phyloP scores from a whole-genome alignment of 2,113 vertebrate genomes.

The Ictidomys tridecemlineatus region DNA sequence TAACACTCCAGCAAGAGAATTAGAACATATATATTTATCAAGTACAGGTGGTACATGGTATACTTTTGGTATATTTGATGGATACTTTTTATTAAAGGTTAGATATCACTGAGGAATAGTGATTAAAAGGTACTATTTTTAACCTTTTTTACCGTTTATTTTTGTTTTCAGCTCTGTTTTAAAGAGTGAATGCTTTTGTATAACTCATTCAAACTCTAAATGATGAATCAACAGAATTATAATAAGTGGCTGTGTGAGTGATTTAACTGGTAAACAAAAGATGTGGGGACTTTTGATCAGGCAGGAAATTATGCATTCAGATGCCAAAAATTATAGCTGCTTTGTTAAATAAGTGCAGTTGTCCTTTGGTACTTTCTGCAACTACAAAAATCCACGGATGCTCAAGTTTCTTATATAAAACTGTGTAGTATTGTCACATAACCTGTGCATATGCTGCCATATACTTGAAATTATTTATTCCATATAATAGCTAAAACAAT shows the following conservation, averaged over 20 bases:
- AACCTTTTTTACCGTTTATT: background rate
- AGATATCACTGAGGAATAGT: background rate
- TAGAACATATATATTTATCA: background rate
- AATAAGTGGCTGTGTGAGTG: background rate
- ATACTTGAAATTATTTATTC: background rate
- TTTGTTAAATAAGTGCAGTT: background rate
- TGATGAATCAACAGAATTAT: background rate
- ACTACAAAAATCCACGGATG: background rate
- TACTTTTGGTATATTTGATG: background rate
- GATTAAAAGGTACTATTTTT: background rate
- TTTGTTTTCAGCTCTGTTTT: constrained; percentile 11
- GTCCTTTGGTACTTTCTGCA: background rate
- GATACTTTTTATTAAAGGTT: background rate
- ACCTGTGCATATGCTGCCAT: too few species aligned
- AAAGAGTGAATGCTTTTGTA: background rate
- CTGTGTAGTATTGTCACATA: background rate
- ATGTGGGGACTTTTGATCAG: background rate
- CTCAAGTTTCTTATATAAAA: background rate
- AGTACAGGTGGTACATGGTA: background rate
- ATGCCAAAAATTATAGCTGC: background rate
- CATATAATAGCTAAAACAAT: background rate
- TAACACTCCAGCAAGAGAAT: background rate
- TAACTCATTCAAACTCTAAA: constrained; percentile 22
- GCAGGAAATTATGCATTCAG: constrained; percentile 37
- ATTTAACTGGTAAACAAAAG: background rate